Conservation (phyloP, 2,888 invertebrate genomes). For the Chalcosyrphus nemorum region DNA sequence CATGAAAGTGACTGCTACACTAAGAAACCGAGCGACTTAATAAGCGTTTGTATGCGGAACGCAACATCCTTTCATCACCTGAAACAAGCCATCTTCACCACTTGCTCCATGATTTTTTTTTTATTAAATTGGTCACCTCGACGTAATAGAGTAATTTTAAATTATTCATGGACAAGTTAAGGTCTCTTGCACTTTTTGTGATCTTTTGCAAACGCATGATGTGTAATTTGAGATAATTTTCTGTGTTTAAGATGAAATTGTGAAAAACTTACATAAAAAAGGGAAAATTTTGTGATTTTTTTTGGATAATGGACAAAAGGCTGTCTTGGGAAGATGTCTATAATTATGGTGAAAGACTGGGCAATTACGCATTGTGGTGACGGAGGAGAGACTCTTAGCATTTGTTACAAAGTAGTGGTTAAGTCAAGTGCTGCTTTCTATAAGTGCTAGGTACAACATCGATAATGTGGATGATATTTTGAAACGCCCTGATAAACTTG, state of each 20-base stretch:
- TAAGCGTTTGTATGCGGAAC: constrained; percentile 62
- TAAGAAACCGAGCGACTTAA: constrained; percentile 39
- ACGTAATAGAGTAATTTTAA: constrained; percentile 62
- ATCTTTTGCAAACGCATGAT: no score
- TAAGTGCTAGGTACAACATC: no score
- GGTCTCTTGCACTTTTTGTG: background rate
- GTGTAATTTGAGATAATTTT: constrained; percentile 53
- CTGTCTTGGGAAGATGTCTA: background rate
- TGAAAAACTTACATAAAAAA: constrained; percentile 30
- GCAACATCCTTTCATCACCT: constrained; percentile 60
- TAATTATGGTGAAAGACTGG: no score
- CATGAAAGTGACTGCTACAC: constrained; percentile 56
- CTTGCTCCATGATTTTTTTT: constrained; percentile 30
- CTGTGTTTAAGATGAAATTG: constrained; percentile 9
- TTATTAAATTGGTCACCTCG: constrained; percentile 62
- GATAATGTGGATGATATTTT: no score
- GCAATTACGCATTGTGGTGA: no score
- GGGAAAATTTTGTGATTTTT: background rate
- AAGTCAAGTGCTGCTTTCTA: no score
- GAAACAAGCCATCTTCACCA: constrained; percentile 35
- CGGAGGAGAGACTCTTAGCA: no score
- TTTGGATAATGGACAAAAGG: constrained; percentile 7
- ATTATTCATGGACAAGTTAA: constrained; percentile 41
- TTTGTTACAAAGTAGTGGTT: no score
- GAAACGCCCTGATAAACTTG: no score